Base-by-base conservation (phyloP, 1,140 invertebrate genomes). In the Zaprionus gabonicus region DNA sequence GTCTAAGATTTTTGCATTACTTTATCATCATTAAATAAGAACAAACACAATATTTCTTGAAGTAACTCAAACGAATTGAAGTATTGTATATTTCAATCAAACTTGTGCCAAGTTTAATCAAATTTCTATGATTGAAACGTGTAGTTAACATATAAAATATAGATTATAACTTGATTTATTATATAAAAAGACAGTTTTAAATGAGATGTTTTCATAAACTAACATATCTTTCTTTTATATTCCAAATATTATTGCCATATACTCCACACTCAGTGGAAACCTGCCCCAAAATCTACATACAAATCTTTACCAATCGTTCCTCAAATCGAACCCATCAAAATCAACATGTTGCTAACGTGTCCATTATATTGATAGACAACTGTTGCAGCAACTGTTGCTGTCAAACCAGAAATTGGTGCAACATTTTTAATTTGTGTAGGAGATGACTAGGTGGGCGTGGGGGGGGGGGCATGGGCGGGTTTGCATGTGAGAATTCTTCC, bases 351-450 rank as follows among this genome's bases (percentile, higher is more conserved):
- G 31, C 4, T 36, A 20, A 36, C 10, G 31, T 13, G 56, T 31
- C 10, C n/a, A 10, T 6, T 20, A 46, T 34, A 34, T 31, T 36
- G 56, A 20, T 20, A 27, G 27, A 13, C 20, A 27, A 28, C 28
- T 58, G 31, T 34, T 31, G 56, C 27, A 23, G 31, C 27, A 15
- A 36, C 15, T 31, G 6, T 23, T 31, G 6, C 15, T 3, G 38
- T 25, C 34, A 63, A 58, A 46, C 41, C 46, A 12, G 69, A 77
- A 76, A 72, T 74, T 36, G 38, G 28, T 64, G 67, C 70, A 82
- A 80, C 72, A 74, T 55, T 74, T 78, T 69, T 78, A 82, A 86
- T 86, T 85, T 82, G 66, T 69, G n/a, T 46, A 38, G 13, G 1
- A 38, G 46, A 69, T 64, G 51, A 31, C 28, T 10, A 31, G 28